Percentiles rank a stretch among this genome's conserved stretches.
These are phyloP conservation scores for Sardina pilchardus DNA, from an alignment of 2,113 vertebrate genomes.

Conservation along the genomic window DNA sequence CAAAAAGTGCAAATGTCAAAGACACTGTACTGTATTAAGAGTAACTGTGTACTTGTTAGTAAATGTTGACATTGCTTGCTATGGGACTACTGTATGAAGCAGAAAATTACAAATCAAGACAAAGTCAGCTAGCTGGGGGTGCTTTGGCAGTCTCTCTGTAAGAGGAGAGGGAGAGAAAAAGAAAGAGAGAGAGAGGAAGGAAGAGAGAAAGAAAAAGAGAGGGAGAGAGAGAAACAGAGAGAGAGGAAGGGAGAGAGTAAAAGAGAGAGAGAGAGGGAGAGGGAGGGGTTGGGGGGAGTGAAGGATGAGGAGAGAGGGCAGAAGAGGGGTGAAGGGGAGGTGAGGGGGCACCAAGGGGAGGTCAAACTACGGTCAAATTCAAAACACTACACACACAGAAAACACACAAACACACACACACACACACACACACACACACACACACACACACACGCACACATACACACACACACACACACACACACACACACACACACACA, in stretches of 20 bases:
- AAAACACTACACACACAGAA: conserved; percentile 45
- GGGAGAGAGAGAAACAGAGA: neutral
- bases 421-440: conserved; percentile 38
- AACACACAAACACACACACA: conserved; percentile 22
- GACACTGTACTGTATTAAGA: too few relatives aligned
- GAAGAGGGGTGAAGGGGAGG: conserved; percentile 75
- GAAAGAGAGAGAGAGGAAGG: too few relatives aligned
- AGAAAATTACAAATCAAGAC: too few relatives aligned
- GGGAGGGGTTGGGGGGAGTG: conserved; percentile 55
- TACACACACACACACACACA: conserved; percentile 22
- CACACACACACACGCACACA: neutral
- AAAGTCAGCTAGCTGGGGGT: too few relatives aligned
- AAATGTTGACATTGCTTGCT: neutral
- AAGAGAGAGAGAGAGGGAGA: neutral
- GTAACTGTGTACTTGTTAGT: too few relatives aligned
- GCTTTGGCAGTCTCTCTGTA: too few relatives aligned
- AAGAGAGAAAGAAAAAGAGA: too few relatives aligned
- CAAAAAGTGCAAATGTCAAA: too few relatives aligned
- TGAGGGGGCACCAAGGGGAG: conserved; percentile 69
- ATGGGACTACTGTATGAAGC: too few relatives aligned
- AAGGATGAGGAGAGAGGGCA: conserved; percentile 74
- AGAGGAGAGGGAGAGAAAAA: too few relatives aligned
- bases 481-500: conserved; percentile 22
- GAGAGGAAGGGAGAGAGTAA: neutral
- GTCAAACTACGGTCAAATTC: conserved; percentile 74